These are phyloP conservation scores for Acromyrmex heyeri DNA, from an alignment of 1,140 invertebrate species.

Conservation along the genomic window DNA sequence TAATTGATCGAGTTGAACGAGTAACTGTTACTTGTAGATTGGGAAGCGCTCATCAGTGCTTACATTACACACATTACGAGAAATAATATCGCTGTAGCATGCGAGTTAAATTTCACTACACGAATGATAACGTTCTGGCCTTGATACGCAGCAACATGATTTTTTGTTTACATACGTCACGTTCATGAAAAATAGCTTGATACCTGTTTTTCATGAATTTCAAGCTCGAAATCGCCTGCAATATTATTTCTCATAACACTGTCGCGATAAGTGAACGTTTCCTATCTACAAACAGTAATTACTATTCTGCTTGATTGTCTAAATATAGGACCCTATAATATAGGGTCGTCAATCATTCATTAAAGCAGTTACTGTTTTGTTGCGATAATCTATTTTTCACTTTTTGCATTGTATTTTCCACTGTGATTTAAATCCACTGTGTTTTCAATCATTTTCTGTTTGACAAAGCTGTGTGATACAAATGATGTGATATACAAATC, in stretches of 20 bases:
- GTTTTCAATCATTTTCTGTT: background rate
- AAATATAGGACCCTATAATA: too few relatives aligned
- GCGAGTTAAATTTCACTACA: background rate
- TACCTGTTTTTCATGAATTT: slow-evolving; percentile 14
- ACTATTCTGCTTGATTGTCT: background rate
- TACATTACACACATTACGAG: background rate
- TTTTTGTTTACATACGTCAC: slow-evolving; percentile 4
- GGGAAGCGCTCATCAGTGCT: background rate
- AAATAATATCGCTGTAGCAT: background rate
- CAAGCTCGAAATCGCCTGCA: background rate
- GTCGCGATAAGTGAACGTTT: slow-evolving; percentile 1
- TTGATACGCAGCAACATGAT: background rate
- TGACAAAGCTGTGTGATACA: background rate
- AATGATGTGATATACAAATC: background rate
- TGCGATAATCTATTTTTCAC: background rate
- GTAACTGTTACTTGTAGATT: slow-evolving; percentile 2
- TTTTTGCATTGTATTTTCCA: background rate
- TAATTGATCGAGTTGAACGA: background rate
- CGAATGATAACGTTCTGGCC: background rate
- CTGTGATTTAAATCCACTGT: background rate
- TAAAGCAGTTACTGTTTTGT: background rate
- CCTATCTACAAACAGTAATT: slow-evolving; percentile 14
- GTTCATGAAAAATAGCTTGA: background rate
- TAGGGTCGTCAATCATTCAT: background rate
- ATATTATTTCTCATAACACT: slow-evolving; percentile 14